phyloP scores from a whole-genome alignment of 2,797 vertebrate species.

The Acanthornis magna region DNA sequence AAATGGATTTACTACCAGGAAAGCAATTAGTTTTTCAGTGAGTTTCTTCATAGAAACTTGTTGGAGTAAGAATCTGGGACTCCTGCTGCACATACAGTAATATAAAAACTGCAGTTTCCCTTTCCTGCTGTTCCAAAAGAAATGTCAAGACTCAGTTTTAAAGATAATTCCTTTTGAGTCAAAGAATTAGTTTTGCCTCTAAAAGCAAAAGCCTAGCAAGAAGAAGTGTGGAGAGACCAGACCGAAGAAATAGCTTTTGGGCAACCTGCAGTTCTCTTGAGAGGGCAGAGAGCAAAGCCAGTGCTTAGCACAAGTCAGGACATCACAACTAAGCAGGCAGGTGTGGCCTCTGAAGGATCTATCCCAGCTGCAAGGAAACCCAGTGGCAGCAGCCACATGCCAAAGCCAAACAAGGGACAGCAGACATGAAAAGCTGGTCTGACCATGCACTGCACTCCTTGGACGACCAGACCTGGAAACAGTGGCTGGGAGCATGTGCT shows the following conservation, averaged over 20 bases:
- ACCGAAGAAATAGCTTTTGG: not conserved
- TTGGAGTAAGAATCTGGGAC: not conserved
- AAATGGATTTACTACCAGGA: not conserved
- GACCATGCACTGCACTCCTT: fast-evolving
- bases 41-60: not conserved
- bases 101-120: not conserved
- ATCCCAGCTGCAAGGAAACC: not conserved
- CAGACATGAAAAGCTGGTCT: not conserved
- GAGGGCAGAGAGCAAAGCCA: not conserved
- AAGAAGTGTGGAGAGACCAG: not conserved
- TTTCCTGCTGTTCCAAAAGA: not conserved
- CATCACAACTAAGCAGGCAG: not conserved
- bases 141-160: not conserved
- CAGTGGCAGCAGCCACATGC: fast-evolving
- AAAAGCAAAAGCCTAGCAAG: not conserved
- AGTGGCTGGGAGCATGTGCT: fast-evolving
- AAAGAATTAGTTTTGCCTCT: not conserved
- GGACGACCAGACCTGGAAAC: not conserved
- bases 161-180: not conserved
- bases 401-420: not conserved
- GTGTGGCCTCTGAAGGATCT: not conserved
- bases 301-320: fast-evolving
- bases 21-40: not conserved
- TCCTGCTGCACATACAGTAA: not conserved
- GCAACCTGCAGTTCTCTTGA: not conserved